A percentile compares a stretch with the other conserved stretches of the same genome.
phyloP scores from a whole-genome alignment of 2,113 vertebrate genomes.

The Henicopernis longicauda region DNA sequence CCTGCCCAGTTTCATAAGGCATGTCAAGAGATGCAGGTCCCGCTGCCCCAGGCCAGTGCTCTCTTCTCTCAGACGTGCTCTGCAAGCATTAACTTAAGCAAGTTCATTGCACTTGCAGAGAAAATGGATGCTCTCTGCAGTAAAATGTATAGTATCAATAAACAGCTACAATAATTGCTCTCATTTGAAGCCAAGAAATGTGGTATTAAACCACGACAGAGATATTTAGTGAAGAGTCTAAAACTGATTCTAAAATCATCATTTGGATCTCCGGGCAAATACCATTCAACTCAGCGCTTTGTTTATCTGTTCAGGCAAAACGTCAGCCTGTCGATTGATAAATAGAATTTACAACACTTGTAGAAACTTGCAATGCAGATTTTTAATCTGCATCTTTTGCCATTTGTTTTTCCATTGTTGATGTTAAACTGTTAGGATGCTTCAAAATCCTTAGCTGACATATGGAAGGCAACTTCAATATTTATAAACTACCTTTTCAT shows the following conservation, averaged over 20 bases:
- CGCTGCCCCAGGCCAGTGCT: neutral
- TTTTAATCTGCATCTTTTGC: conserved; percentile 1
- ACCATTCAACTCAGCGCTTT: neutral
- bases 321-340: conserved; percentile 5
- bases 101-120: neutral
- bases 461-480: neutral
- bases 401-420: neutral
- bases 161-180: conserved; percentile 3
- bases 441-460: neutral
- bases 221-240: neutral
- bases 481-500: neutral
- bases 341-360: neutral
- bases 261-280: conserved; percentile 32
- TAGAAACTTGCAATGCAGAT: neutral
- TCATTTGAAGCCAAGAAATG: neutral
- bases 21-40: neutral
- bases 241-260: neutral
- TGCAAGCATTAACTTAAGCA: neutral
- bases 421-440: neutral
- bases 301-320: conserved; percentile 22
- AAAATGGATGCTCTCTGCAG: neutral
- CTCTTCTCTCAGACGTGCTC: neutral
- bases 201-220: neutral
- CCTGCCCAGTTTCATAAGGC: neutral
- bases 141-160: neutral